Evolutionary conservation across 2,113 vertebrate genomes (phyloP), one percentile per base, ranked within the genome.

Genomic region (Misgurnus anguillicaudatus): DNA sequence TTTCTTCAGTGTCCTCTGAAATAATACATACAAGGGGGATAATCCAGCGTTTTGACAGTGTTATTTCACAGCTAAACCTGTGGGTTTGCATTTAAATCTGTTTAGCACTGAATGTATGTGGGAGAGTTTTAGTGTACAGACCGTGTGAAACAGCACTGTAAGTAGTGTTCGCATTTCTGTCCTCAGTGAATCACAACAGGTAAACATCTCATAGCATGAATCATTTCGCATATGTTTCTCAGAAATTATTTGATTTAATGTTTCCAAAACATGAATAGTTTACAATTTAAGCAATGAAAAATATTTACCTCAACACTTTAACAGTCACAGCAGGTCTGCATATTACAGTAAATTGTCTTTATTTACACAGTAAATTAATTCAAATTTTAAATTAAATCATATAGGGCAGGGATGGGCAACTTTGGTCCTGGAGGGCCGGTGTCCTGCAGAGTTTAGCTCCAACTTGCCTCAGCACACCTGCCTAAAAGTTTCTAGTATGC

Each of bases 51-150:
- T 67, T 62, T 68, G 53, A 53, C 61, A 80, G 57, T 38, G 24
- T 77, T 64, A 51, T 47, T 80, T 19, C 55, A 62, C 42, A 75
- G 67, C 65, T 75, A 51, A 83, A 74, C 75, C 24, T 31, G 38
- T 69, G 55, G 71, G 53, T 85, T 83, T 78, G 58, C 55, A 78
- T 60, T 78, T 58, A 67, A 61, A 80, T 77, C 41, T 24, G n/a
- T 51, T 11, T 64, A 14, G 61, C 57, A 48, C 73, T 16, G 45
- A 7, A 53, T 5, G 9, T 69, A 31, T 73, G 47, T 11, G 60
- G 7, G 14, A 48, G 60, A 21, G n/a, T 5, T 58, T 21, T 38
- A 55, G n/a, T 19, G 21, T 64, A 42, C 60, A 5, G 16, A 63
- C 16, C 1, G 58, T 51, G 77, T 79, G 66, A 78, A 68, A 53